A percentile compares a stretch with the other conserved stretches of the same genome.
These are phyloP conservation scores for Lycopodina hypogea DNA, from an alignment of 37 sponge, comb jelly and placozoan species.

Conservation along the genomic window DNA sequence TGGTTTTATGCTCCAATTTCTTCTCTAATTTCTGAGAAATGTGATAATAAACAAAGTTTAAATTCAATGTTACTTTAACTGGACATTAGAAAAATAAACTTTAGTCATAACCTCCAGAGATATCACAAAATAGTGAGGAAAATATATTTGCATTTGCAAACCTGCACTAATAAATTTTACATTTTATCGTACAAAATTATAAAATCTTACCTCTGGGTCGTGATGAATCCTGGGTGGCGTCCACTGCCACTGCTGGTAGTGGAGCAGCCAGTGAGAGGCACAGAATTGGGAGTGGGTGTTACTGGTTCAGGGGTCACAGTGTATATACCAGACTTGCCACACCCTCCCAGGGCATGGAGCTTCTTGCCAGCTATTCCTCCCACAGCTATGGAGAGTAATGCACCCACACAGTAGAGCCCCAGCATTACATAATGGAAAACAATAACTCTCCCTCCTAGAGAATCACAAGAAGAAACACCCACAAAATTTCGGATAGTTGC, in stretches of 20 bases:
- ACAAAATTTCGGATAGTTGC: conserved; percentile 1
- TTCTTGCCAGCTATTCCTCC: not conserved
- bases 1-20: no score
- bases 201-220: not conserved
- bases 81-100: no score
- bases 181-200: no score
- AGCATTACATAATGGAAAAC: not conserved
- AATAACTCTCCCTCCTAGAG: not conserved
- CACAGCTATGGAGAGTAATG: not conserved
- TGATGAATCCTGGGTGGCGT: not conserved
- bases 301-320: conserved; percentile 3
- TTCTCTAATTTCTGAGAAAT: no score
- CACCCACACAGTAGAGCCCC: conserved; percentile 8
- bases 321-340: conserved; percentile 32
- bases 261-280: not conserved
- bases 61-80: no score
- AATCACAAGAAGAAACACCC: conserved; percentile 3
- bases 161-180: no score
- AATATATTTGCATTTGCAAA: no score
- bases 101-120: no score
- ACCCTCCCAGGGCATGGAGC: conserved; percentile 10
- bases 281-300: not conserved
- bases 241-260: not conserved
- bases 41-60: no score
- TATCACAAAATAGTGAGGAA: no score